phyloP scores from a whole-genome alignment of 1,140 invertebrate species.

The Meloidogyne floridensis region DNA sequence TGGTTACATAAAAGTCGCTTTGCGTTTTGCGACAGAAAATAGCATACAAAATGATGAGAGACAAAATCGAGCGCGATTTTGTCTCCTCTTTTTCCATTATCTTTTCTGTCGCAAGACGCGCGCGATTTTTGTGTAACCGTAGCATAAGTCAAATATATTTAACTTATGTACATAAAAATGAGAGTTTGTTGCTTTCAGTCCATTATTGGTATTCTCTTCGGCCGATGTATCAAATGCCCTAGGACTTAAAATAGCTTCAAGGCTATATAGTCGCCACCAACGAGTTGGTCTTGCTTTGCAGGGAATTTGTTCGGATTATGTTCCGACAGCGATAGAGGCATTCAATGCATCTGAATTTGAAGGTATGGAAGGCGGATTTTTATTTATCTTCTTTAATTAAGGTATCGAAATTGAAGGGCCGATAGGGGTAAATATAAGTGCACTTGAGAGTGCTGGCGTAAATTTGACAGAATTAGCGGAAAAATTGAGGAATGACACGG shows the following conservation, averaged over 20 bases:
- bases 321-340: slow-evolving; percentile 60
- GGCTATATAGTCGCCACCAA: slow-evolving; percentile 53
- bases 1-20: too few species aligned
- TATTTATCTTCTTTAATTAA: background rate
- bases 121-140: too few species aligned
- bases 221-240: slow-evolving; percentile 43
- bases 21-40: too few species aligned
- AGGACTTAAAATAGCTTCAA: slow-evolving; percentile 43
- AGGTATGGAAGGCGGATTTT: slow-evolving; percentile 35
- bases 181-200: slow-evolving; percentile 41
- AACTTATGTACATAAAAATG: too few species aligned
- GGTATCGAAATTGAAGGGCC: slow-evolving; percentile 64
- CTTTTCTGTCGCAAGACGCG: too few species aligned
- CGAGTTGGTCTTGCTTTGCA: slow-evolving; percentile 51
- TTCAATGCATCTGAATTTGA: slow-evolving; percentile 65
- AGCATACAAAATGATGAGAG: too few species aligned
- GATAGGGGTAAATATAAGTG: slow-evolving; percentile 64
- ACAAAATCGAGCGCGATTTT: too few species aligned
- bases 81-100: too few species aligned
- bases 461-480: slow-evolving; percentile 64
- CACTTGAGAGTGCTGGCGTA: slow-evolving; percentile 60
- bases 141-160: too few species aligned
- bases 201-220: slow-evolving; percentile 50
- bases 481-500: slow-evolving; percentile 63
- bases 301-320: slow-evolving; percentile 63